These are phyloP conservation scores for Sula dactylatra DNA, from an alignment of 2,113 vertebrate species.

Conservation along the genomic window DNA sequence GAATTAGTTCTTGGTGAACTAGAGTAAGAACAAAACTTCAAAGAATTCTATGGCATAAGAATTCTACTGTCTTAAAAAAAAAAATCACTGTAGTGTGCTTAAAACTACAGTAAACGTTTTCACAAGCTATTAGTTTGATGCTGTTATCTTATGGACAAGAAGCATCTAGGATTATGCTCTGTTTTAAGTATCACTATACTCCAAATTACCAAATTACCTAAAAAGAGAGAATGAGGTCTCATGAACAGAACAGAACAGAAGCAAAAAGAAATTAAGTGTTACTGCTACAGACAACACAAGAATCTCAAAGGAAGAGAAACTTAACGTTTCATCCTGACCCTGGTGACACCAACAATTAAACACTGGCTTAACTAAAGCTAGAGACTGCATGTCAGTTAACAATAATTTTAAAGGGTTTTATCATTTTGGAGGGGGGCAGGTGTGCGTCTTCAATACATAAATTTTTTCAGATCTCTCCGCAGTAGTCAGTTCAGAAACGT, in stretches of 20 bases:
- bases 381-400: background rate
- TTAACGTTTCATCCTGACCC: background rate
- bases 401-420: background rate
- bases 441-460: background rate
- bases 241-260: background rate
- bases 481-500: background rate
- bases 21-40: background rate
- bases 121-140: background rate
- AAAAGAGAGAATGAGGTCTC: background rate
- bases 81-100: rapidly evolving
- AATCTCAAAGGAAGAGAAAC: background rate
- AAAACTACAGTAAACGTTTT: background rate
- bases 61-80: background rate
- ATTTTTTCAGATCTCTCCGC: background rate
- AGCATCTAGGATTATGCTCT: background rate
- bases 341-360: background rate
- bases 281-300: background rate
- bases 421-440: too few species aligned
- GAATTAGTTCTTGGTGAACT: background rate
- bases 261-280: background rate
- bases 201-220: background rate
- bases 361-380: background rate
- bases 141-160: background rate
- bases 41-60: background rate
- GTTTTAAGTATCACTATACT: background rate